Conservation (phyloP, 2,113 vertebrate species). For the Centropus unirufus region DNA sequence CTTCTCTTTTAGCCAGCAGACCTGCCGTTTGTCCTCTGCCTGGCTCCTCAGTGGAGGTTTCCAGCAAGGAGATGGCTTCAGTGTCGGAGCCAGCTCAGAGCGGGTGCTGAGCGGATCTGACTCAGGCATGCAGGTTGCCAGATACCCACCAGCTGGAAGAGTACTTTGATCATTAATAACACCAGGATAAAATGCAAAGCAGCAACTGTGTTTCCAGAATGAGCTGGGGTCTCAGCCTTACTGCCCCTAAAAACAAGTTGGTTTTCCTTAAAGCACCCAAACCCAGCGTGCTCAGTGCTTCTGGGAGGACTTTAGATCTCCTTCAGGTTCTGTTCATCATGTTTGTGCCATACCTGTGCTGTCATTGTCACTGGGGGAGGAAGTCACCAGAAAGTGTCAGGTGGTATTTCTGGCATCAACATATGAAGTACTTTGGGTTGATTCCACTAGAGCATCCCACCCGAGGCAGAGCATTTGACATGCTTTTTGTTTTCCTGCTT, state of each 20-base stretch:
- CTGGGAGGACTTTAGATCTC: background rate
- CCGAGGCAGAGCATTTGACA: background rate
- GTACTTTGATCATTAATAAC: background rate
- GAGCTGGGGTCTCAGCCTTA: background rate
- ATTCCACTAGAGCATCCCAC: background rate
- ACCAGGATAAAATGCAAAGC: background rate
- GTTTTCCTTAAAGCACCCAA: background rate
- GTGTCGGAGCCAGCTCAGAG: background rate
- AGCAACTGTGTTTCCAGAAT: background rate
- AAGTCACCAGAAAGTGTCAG: background rate
- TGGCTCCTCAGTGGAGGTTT: background rate
- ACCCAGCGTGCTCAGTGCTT: background rate
- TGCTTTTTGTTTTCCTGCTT: background rate
- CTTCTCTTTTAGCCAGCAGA: background rate
- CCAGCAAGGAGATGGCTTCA: background rate
- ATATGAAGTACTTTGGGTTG: background rate
- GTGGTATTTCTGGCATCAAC: background rate
- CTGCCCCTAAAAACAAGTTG: background rate
- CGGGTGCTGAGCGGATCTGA: background rate
- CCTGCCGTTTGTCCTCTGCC: background rate
- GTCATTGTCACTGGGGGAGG: background rate
- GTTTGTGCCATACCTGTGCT: fast-evolving
- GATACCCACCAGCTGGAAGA: slow-evolving; percentile 15
- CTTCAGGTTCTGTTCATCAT: background rate
- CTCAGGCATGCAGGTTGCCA: background rate